Conservation (phyloP, 2,888 invertebrate species). For the Oligia fasciuncula region DNA sequence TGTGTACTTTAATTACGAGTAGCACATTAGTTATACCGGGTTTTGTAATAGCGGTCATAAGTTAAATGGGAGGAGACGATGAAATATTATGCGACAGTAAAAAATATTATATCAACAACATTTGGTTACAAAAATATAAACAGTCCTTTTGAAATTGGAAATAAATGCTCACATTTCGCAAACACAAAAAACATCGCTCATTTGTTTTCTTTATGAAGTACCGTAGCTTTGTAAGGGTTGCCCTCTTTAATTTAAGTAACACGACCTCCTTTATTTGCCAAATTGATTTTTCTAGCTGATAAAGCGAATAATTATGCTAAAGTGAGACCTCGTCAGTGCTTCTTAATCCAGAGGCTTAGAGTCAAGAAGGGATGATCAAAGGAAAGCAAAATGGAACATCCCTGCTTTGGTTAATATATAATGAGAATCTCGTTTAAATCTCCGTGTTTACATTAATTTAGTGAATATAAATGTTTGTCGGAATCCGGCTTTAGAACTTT, state of each 20-base stretch:
- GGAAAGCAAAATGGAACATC: slow-evolving; percentile 79
- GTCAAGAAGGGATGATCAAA: slow-evolving; percentile 82
- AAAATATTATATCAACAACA: neutral
- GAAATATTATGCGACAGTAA: slow-evolving; percentile 1
- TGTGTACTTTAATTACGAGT: slow-evolving; percentile 51
- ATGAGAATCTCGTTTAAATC: slow-evolving; percentile 83
- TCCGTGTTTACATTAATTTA: slow-evolving; percentile 87
- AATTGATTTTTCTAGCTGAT: slow-evolving; percentile 84
- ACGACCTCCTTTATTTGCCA: slow-evolving; percentile 65
- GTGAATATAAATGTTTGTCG: slow-evolving; percentile 74
- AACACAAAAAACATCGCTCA: slow-evolving; percentile 2
- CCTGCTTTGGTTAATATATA: slow-evolving; percentile 86
- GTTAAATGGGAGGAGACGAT: slow-evolving; percentile 18
- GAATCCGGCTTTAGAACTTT: slow-evolving; percentile 58
- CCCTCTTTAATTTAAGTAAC: slow-evolving; percentile 54
- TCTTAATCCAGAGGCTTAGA: slow-evolving; percentile 84
- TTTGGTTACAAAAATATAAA: neutral
- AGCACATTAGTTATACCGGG: slow-evolving; percentile 31
- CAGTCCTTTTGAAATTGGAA: slow-evolving; percentile 13
- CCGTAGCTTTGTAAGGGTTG: slow-evolving; percentile 23
- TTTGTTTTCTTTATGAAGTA: slow-evolving; percentile 2
- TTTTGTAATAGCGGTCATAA: slow-evolving; percentile 24
- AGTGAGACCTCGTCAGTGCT: slow-evolving; percentile 80
- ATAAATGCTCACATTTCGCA: neutral
- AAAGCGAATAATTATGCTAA: slow-evolving; percentile 87